phyloP scores from a whole-genome alignment of 2,888 invertebrate species.

The Pemphredon lugubris region DNA sequence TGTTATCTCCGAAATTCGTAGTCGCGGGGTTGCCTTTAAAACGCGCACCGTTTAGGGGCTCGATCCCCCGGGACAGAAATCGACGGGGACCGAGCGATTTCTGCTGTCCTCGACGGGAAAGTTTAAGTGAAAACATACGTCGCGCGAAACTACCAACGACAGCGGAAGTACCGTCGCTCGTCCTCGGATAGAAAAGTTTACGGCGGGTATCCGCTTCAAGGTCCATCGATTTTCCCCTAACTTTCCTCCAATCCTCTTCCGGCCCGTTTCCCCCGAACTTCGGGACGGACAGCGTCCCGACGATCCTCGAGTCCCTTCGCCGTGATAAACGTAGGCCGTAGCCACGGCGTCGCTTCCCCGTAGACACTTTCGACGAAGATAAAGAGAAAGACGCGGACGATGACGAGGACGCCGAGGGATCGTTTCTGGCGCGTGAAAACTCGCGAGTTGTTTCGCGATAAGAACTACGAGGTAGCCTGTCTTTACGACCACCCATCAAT shows the following conservation, averaged over 20 bases:
- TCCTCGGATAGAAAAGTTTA: conserved; percentile 39
- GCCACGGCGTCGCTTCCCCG: neutral
- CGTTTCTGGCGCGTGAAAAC: neutral
- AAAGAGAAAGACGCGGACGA: neutral
- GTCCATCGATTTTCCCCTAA: conserved; percentile 13
- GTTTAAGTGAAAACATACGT: conserved; percentile 14
- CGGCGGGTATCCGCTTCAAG: conserved; percentile 15
- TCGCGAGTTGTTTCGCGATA: neutral
- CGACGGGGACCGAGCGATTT: neutral
- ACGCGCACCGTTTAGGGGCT: conserved; percentile 5
- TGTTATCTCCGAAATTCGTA: no score
- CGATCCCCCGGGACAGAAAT: neutral
- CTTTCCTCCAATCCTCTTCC: conserved; percentile 16
- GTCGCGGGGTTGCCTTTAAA: neutral
- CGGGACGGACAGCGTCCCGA: neutral
- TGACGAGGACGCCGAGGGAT: neutral
- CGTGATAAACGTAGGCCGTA: neutral
- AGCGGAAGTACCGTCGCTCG: conserved; percentile 7
- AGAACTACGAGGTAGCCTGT: neutral
- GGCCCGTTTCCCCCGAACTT: conserved; percentile 6
- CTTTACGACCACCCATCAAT: neutral
- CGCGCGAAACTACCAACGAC: neutral
- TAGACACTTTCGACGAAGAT: conserved; percentile 1
- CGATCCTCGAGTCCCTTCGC: neutral
- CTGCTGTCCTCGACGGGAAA: neutral